Base-by-base conservation (phyloP, 2,797 vertebrate genomes). In the Hippopotamyrus pictus region DNA sequence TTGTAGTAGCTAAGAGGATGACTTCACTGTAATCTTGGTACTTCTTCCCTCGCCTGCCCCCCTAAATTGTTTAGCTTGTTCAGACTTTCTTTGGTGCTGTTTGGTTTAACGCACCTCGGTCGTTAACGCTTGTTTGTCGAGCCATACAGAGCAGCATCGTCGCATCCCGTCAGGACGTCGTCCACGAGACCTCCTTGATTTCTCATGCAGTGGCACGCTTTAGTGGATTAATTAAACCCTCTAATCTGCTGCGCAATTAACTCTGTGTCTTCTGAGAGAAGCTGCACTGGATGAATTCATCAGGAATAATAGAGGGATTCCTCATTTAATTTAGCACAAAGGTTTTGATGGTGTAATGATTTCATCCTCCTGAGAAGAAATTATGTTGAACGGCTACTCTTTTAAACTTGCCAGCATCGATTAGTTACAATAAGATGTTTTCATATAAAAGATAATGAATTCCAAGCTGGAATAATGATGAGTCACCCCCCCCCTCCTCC, bases 361-460 rank as follows among this genome's bases (percentile, higher is more conserved):
- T 51, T 48, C 59, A 29, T 57, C 76, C 88, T 41, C 79, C 88
- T 50, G 88, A 85, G 88, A 65, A 84, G 82, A 51, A 86, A 89
- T 89, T 65, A 89, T 1, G 19, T 86, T 51, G 59, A 89, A 85
- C 57, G 17, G 57, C 41, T 33, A 44, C 82, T 51, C 82, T 87
- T 87, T 87, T 76, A 62, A 82, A 83, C 86, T 59, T 59, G 69
- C 85, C 69, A 41, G 37, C 51, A 19, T 88, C 65, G 86, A 90
- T 90, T 83, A 65, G 73, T 87, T 33, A 88, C 88, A 89, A 88
- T 88, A 76, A 87, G 83, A 25, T 65, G 51, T 88, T 89, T 86
- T 73, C 41, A 76, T 50, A 89, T 62, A 33, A 79, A 82, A 59
- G 69, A 87, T 88, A 87, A 89, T 57, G 86, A 59, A 88, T 8